phyloP scores from a whole-genome alignment of 2,113 vertebrate genomes.

The Leucopternis melanops region DNA sequence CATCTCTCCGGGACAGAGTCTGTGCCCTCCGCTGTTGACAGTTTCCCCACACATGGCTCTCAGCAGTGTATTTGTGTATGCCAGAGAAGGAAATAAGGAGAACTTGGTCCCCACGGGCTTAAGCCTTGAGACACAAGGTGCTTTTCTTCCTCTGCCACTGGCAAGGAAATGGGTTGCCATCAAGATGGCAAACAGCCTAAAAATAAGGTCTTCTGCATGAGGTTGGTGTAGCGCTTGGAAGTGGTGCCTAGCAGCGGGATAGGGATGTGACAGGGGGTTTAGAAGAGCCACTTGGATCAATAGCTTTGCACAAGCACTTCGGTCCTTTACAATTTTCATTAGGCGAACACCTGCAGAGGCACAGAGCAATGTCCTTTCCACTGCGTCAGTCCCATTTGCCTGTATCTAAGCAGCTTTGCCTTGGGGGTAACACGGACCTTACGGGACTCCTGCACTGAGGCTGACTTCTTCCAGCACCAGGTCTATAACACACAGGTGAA shows the following conservation, averaged over 20 bases:
- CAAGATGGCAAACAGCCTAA: neutral
- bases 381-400: neutral
- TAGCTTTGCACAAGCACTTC: neutral
- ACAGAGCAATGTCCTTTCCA: neutral
- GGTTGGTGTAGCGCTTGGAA: neutral
- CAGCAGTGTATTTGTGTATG: neutral
- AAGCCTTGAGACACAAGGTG: neutral
- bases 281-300: neutral
- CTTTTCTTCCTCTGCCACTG: neutral
- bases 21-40: neutral
- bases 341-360: neutral
- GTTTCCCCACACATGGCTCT: neutral
- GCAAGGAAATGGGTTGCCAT: neutral
- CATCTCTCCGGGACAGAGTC: neutral
- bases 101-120: neutral
- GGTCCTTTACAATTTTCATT: neutral
- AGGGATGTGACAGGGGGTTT: neutral
- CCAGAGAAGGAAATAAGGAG: neutral
- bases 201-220: neutral
- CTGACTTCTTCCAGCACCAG: neutral
- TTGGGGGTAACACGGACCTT: neutral
- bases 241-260: neutral
- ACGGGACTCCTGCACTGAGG: neutral
- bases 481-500: accelerated
- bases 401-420: neutral